Conservation (phyloP, 92 coral and sea anemone species). For the Porites cylindrica region DNA sequence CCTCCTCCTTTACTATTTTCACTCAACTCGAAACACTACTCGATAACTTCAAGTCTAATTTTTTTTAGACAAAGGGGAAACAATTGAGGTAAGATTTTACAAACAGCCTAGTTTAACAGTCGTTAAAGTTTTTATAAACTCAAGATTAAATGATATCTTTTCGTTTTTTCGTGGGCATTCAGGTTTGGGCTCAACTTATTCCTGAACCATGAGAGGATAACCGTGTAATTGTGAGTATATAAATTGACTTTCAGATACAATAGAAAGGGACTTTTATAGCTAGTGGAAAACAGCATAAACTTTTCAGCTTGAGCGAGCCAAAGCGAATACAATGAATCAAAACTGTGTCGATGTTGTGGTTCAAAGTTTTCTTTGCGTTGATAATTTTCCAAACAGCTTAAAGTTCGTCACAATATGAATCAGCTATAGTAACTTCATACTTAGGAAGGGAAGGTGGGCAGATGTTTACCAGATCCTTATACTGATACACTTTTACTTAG, state of each 20-base stretch:
- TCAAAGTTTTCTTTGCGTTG: no score
- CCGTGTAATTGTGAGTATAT: conserved; percentile 83
- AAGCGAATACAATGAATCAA: neutral
- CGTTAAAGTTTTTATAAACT: neutral
- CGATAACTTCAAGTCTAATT: conserved; percentile 70
- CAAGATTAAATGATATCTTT: no score
- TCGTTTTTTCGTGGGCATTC: neutral
- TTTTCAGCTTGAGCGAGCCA: neutral
- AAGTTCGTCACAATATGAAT: no score
- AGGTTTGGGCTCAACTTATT: conserved; percentile 89
- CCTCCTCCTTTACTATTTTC: neutral
- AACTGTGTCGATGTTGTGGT: no score
- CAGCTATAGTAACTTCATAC: no score
- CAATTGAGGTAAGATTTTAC: conserved; percentile 71
- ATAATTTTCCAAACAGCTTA: no score
- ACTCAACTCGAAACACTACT: conserved; percentile 68
- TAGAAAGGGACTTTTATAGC: no score
- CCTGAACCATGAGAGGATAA: conserved; percentile 97
- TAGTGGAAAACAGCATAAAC: no score
- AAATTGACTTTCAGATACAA: conserved; percentile 28
- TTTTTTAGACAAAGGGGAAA: conserved; percentile 85
- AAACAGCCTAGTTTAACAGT: no score
- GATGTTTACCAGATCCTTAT: no score
- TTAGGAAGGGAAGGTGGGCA: no score
- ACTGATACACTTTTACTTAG: no score